Percentiles rank a stretch among this genome's conserved stretches.
Conservation (phyloP, 2,113 vertebrate species). For the Cryptoleucopteryx plumbea region DNA sequence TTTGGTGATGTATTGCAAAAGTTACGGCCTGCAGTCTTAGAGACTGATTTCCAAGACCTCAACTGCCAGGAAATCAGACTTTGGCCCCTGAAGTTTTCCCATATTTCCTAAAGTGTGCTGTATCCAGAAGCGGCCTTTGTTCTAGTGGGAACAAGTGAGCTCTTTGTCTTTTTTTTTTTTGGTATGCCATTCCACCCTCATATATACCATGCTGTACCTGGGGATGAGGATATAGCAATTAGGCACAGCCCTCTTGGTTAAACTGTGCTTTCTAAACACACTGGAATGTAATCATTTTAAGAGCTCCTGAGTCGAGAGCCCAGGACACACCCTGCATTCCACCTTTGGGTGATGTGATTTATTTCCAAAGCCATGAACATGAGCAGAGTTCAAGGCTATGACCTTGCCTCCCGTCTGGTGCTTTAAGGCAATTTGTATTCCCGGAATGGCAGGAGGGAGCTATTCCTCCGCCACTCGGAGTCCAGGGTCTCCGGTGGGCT, state of each 20-base stretch:
- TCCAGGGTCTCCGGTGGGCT: not conserved
- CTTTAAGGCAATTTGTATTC: slow-evolving; percentile 40
- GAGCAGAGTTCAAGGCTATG: slow-evolving; percentile 38
- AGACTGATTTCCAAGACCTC: not conserved
- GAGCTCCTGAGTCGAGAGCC: not conserved
- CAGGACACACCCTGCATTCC: slow-evolving; percentile 58
- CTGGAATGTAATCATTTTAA: slow-evolving; percentile 57
- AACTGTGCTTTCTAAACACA: slow-evolving; percentile 39
- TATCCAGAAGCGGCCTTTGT: slow-evolving; percentile 33
- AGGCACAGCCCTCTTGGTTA: slow-evolving; percentile 51
- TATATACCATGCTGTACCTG: slow-evolving; percentile 33
- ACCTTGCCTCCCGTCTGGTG: slow-evolving; percentile 1
- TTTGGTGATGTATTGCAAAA: slow-evolving; percentile 29
- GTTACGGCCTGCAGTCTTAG: not conserved
- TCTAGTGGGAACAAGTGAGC: slow-evolving; percentile 29
- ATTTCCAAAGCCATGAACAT: slow-evolving; percentile 41
- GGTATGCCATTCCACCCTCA: not conserved
- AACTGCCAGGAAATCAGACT: slow-evolving; percentile 12
- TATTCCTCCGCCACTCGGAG: accelerated
- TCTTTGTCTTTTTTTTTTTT: slow-evolving; percentile 28
- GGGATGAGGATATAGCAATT: slow-evolving; percentile 33
- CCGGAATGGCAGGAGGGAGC: not conserved
- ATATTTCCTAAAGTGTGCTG: not conserved
- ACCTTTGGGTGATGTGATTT: slow-evolving; percentile 42
- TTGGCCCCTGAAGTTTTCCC: not conserved